phyloP scores from a whole-genome alignment of 2,113 vertebrate species.

The Cranoglanis bouderius region DNA sequence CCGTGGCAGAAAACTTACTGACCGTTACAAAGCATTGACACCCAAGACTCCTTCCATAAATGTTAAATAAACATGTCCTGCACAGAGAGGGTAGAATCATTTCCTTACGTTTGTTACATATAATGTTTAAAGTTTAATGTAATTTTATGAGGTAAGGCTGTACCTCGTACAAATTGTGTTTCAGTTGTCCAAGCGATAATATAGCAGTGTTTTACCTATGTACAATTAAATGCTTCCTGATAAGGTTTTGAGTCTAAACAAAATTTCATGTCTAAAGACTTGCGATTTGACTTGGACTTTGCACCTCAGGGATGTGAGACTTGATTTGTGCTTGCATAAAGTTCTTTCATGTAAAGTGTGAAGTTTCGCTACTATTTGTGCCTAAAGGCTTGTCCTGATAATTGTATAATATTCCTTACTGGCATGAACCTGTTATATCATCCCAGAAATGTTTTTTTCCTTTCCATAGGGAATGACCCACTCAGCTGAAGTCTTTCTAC shows the following conservation, averaged over 20 bases:
- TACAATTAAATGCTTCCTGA: background rate
- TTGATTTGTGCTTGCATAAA: background rate
- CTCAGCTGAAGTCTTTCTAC: background rate
- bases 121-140: background rate
- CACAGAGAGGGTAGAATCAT: background rate
- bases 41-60: background rate
- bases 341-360: background rate
- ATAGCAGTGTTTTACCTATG: background rate
- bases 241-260: background rate
- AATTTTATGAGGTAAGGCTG: background rate
- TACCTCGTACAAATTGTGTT: background rate
- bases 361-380: background rate
- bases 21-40: background rate
- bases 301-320: background rate
- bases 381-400: background rate
- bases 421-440: background rate
- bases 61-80: background rate
- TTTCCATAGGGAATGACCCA: slow-evolving; percentile 26
- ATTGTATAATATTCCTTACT: background rate
- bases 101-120: background rate
- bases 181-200: background rate
- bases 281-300: background rate
- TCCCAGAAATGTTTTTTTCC: background rate
- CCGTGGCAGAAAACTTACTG: background rate
- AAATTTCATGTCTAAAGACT: background rate